Base-by-base conservation (phyloP, 2,888 invertebrate species). In the Harpalus rufipes region DNA sequence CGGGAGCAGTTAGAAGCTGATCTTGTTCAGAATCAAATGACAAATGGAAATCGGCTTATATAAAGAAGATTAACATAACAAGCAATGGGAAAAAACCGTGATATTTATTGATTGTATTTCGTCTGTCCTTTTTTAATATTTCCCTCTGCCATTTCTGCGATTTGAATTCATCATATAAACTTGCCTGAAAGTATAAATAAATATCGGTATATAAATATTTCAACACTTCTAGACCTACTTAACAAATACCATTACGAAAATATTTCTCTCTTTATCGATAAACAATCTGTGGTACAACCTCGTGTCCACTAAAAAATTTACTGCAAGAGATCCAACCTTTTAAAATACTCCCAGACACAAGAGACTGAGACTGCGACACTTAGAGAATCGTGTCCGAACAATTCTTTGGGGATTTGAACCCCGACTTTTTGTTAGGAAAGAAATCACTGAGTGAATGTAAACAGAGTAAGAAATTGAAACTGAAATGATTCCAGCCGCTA, bases 291-390 rank as follows among this genome's bases (percentile, higher is more conserved):
- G 32, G 32, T 32, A 32, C 1, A 32, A 32, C 1, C 32, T 32
- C 32, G 44, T 51, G 44, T 32, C 16, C 39, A 25, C 44, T 72
- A n/a, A 72, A 72, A 72, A 72, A 72, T 72, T 72, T 25, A 72
- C n/a, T 14, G 72, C 25, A 72, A 32, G 32, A 32, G 5, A 32
- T 0, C 1, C 10, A 72, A 72, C 41, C 14, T 72, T 72, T 72
- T 72, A 72, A 72, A 72, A 41, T 63, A 25, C 63, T 18, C 7
- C 8, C 21, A 63, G 41, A 41, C 72, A 72, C 72, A 39, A 51
- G 44, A 51, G 44, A 51, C 44, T 51, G 0, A 10, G 44, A 51
- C 44, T 51, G 12, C 44, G 44, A 51, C 44, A 51, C 44, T 51
- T 51, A 51, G 44, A 51, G 10, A 12, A 51, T 51, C 44, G 44